Base-by-base conservation (phyloP, 2,797 vertebrate genomes). In the Megalops cyprinoides region DNA sequence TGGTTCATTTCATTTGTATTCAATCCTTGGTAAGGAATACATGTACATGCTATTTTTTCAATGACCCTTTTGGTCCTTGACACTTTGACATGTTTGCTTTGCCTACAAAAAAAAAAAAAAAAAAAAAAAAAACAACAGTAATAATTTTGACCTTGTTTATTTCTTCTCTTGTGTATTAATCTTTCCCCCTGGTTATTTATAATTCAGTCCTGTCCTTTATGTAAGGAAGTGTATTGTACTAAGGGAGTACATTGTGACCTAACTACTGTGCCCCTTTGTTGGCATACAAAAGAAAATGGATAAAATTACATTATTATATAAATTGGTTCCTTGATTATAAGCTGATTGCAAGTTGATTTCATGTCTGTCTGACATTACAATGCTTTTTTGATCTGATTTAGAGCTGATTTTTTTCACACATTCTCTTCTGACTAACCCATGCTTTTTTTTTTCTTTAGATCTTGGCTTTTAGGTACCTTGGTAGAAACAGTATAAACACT, bases 1-100 rank as follows among this genome's bases (percentile, higher is more conserved):
- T 48, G 86, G 90, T 90, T 91, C 88, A 89, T 89, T 44, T 76
- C 87, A 88, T 86, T 89, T 90, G n/a, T n/a, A n/a, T 87, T 78
- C 88, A 88, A 89, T 28, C 88, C 87, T 89, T 91, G 87, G 83
- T 79, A 89, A 90, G 86, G 87, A 87, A 87, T 86, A 86, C 86
- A 87, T 79, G 67, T 80, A 73, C 69, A 2, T 84, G 74, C 7
- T 67, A 82, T 60, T 20, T 83, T 86, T 79, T n/a, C 75, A 82
- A 90, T 25, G 48, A 71, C 58, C 71, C 71, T 79, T 69, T 76
- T 80, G 76, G 49, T 69, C 74, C 28, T 6, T 51, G 12, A 56
- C 74, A 79, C 81, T n/a, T n/a, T 20, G 76, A 79, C 60, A 84
- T 80, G 87, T 87, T 86, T 91, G 89, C 89, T 91, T 90, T 86